Evolutionary conservation across 2,888 invertebrate genomes (phyloP).

Genomic region (Stegana nigrithorax): DNA sequence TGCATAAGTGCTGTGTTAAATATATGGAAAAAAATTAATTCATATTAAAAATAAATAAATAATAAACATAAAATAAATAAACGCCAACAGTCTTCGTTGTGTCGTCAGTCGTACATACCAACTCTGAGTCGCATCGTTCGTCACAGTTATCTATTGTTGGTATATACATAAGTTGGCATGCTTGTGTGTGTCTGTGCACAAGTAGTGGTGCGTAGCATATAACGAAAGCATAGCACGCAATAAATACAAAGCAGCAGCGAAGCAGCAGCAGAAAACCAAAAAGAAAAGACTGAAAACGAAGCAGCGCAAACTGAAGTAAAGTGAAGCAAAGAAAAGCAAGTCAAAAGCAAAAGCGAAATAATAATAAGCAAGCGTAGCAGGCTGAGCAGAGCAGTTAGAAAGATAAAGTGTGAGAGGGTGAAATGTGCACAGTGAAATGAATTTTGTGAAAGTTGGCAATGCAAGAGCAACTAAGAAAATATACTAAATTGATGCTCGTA

Average conservation of each 20-base stretch:
- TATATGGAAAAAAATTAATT: too few relatives aligned
- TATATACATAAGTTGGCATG: neutral
- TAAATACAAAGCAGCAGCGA: conserved; percentile 22
- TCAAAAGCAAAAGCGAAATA: conserved; percentile 6
- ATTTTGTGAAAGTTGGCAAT: neutral
- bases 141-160: neutral
- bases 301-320: conserved; percentile 1
- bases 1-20: too few relatives aligned
- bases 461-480: neutral
- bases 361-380: neutral
- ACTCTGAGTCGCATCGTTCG: too few relatives aligned
- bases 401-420: conserved; percentile 34
- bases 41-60: too few relatives aligned
- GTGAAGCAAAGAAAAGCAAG: neutral
- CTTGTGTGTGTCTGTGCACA: neutral
- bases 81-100: conserved; percentile 8
- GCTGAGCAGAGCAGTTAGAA: conserved; percentile 7
- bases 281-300: conserved; percentile 14
- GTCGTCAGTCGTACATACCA: too few relatives aligned
- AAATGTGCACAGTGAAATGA: neutral
- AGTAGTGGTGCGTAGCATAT: neutral
- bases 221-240: conserved; percentile 30
- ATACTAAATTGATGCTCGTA: too few relatives aligned
- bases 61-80: too few relatives aligned
- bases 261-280: conserved; percentile 24